These are phyloP conservation scores for Sebastes ruberrimus DNA, from an alignment of 2,797 vertebrate genomes.

Conservation along the genomic window DNA sequence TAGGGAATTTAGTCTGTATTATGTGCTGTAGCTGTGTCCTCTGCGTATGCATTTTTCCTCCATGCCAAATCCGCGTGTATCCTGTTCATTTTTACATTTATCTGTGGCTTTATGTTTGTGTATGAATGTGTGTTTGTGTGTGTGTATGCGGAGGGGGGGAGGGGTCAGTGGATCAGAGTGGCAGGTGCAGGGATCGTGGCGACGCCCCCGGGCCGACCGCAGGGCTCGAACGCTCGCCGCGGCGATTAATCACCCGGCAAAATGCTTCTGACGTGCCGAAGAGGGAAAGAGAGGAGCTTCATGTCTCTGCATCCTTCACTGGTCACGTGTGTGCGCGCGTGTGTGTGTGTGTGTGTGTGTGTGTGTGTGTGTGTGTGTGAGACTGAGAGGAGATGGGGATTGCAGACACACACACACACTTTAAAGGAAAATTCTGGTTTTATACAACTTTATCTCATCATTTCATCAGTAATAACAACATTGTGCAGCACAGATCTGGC, in stretches of 20 bases:
- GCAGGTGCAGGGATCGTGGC: constrained; percentile 75
- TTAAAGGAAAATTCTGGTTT: neutral
- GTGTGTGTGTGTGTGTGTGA: neutral
- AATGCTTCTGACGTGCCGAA: constrained; percentile 76
- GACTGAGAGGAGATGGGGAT: neutral
- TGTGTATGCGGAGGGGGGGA: constrained; percentile 1
- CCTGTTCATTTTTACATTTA: constrained; percentile 1
- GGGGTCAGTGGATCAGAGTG: constrained; percentile 65
- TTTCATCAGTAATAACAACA: neutral
- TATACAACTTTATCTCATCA: neutral
- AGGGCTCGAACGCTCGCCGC: constrained; percentile 59
- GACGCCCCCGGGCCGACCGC: constrained; percentile 58
- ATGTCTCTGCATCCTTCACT: constrained; percentile 67
- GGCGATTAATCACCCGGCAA: constrained; percentile 79
- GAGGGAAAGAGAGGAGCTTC: constrained; percentile 64
- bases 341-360: constrained; percentile 12
- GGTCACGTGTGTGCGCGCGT: constrained; percentile 6
- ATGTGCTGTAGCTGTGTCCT: neutral
- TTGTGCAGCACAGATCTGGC: neutral
- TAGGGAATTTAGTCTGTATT: neutral
- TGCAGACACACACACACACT: neutral
- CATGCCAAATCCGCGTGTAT: neutral
- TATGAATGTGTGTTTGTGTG: neutral
- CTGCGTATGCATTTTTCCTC: neutral
- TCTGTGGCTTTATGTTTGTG: constrained; percentile 23